phyloP scores from a whole-genome alignment of 2,888 invertebrate species.

The Palloptera scutellata region DNA sequence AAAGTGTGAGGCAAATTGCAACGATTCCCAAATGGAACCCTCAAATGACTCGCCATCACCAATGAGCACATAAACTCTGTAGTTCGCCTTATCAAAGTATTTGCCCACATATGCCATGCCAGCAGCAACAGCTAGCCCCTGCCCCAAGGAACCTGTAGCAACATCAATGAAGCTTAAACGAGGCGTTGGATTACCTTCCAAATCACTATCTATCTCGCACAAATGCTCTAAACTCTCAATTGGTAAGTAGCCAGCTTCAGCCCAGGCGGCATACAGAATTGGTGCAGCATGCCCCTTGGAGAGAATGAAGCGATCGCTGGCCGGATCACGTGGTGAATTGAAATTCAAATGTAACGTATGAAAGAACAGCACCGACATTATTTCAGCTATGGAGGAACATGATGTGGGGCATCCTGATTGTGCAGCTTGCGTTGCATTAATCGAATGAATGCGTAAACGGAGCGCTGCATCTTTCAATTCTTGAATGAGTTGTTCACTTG shows the following conservation, averaged over 20 bases:
- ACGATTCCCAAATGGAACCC: constrained; percentile 97
- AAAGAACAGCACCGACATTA: constrained; percentile 98
- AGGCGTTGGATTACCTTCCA: constrained; percentile 99
- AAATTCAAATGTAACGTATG: constrained; percentile 94
- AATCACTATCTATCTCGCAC: constrained; percentile 88
- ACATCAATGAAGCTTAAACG: constrained; percentile 96
- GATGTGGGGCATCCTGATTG: constrained; percentile 97
- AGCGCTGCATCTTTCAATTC: constrained; percentile 84
- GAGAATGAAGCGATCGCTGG: constrained; percentile 93
- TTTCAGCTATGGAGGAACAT: constrained; percentile 97
- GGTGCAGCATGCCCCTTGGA: constrained; percentile 99
- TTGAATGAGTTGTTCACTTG: not conserved
- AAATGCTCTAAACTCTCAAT: constrained; percentile 82
- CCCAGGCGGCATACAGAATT: constrained; percentile 98
- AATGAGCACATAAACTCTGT: constrained; percentile 90
- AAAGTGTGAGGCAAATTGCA: constrained; percentile 93
- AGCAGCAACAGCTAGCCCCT: constrained; percentile 92
- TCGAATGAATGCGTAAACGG: constrained; percentile 86
- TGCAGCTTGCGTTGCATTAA: constrained; percentile 86
- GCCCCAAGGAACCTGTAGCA: constrained; percentile 97
- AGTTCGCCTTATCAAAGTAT: constrained; percentile 76
- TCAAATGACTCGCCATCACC: constrained; percentile 99
- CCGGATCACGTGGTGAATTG: constrained; percentile 82
- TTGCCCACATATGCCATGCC: constrained; percentile 97
- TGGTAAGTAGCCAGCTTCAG: constrained; percentile 92